Evolutionary conservation across 64 coral and sea anemone species (phyloP), one percentile per base, ranked within the genome.

Genomic region (Porites australiensis): DNA sequence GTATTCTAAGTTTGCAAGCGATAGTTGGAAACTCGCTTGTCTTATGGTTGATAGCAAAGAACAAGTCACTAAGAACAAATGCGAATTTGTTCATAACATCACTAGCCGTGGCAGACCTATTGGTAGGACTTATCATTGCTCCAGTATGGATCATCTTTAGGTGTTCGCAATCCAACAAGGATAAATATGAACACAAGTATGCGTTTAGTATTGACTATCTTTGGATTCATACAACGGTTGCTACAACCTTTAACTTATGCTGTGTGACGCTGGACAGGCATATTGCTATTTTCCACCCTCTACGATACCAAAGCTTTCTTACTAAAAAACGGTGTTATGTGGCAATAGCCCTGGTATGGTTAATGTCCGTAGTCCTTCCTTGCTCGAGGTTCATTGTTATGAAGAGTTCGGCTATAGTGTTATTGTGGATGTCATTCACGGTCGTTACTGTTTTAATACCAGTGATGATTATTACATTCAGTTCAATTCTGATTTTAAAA

Each of bases 161-260:
- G 48, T 76, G 73, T 18, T 15, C 50, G 73, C 16, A 47, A 14
- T 48, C 46, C 50, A 15, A 76, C 2, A 47, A 23, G 5, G 44
- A 76, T 76, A 47, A 12, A 18, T 15, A 76, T 19, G 15, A 50
- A 47, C 45, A 76, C 16, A 76, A 13, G 8, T n/a, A 15, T 44
- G 73, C 44, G 49, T 6, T 49, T 50, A 47, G 16, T 76, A 76
- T 46, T 19, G 73, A 76, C 47, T 76, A 76, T 48, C 73, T 76
- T 16, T 76, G 73, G 73, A 76, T 76, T 9, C 73, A 76, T 47
- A 76, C 73, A 51, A 76, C 73, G 7, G 73, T 76, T 44, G 73
- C 73, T 8, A 76, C 73, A 6, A 76, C 73, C 16, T 76, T 76
- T 50, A 76, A 76, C 73, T 76, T 76, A 51, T 76, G 73, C 13